Percentiles rank a stretch among this genome's conserved stretches.
These are phyloP conservation scores for Oncorhynchus kisutch DNA, from an alignment of 2,113 vertebrate species.

Conservation along the genomic window DNA sequence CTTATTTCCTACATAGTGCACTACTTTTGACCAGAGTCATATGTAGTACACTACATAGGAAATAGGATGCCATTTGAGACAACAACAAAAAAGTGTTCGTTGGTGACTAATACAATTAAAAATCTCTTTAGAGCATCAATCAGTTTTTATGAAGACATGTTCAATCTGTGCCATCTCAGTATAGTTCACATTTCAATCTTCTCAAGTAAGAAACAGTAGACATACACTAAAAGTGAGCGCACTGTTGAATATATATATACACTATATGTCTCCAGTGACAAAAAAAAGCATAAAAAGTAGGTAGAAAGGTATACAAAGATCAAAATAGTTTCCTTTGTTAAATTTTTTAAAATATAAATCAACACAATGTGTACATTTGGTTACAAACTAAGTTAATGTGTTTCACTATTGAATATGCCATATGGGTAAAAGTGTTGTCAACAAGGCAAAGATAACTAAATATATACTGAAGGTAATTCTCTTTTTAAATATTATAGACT, in stretches of 20 bases:
- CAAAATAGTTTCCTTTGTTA: slow-evolving; percentile 72
- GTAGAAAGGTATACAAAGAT: slow-evolving; percentile 87
- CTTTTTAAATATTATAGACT: slow-evolving; percentile 19
- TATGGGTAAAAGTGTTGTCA: slow-evolving; percentile 81
- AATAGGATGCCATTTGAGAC: no score
- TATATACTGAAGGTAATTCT: slow-evolving; percentile 53
- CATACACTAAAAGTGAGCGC: slow-evolving; percentile 77
- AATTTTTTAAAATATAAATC: slow-evolving; percentile 57
- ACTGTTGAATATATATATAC: slow-evolving; percentile 75
- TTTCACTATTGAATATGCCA: slow-evolving; percentile 91
- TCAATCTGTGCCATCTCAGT: slow-evolving; percentile 74
- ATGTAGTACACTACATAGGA: no score
- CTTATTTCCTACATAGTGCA: no score
- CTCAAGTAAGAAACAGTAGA: slow-evolving; percentile 73
- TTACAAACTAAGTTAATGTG: slow-evolving; percentile 88
- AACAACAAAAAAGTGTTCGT: no score
- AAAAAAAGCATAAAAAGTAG: slow-evolving; percentile 81
- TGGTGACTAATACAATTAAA: no score
- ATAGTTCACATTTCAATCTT: slow-evolving; percentile 77
- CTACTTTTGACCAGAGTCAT: no score
- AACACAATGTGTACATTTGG: slow-evolving; percentile 81
- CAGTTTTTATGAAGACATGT: slow-evolving; percentile 83
- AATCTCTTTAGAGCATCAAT: slow-evolving; percentile 77
- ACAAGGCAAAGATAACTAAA: slow-evolving; percentile 71
- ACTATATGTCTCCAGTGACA: slow-evolving; percentile 79